Percentiles rank a stretch among this genome's conserved stretches.
These are phyloP conservation scores for Ericerus pela DNA, from an alignment of 1,140 invertebrate genomes.

Conservation along the genomic window DNA sequence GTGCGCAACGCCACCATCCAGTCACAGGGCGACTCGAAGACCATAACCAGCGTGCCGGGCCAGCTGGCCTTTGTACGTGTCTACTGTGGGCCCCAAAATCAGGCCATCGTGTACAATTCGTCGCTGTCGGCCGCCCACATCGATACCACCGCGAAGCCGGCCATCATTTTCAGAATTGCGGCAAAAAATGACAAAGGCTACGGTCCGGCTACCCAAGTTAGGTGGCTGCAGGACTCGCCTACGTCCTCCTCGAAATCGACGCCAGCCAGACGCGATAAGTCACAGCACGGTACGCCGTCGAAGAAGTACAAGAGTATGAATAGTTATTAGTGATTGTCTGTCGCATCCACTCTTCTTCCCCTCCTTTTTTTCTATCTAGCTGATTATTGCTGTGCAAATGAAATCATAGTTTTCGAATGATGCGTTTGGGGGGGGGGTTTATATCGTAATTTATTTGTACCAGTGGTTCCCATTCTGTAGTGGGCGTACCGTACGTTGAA, in stretches of 20 bases:
- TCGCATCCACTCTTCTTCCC: no score
- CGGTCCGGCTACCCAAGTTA: slow-evolving; percentile 95
- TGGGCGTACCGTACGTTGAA: no score
- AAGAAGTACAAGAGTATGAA: slow-evolving; percentile 4
- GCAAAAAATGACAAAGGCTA: slow-evolving; percentile 98
- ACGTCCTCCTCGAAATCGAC: background rate
- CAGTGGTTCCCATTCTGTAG: no score
- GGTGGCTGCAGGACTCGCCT: slow-evolving; percentile 25
- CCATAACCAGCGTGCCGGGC: slow-evolving; percentile 13
- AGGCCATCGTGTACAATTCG: slow-evolving; percentile 76
- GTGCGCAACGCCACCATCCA: slow-evolving; percentile 46
- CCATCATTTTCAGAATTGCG: slow-evolving; percentile 97
- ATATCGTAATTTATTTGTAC: no score
- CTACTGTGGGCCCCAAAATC: slow-evolving; percentile 86
- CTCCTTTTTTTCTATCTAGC: no score
- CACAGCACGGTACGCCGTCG: background rate
- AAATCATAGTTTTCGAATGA: no score
- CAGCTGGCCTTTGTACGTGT: slow-evolving; percentile 83
- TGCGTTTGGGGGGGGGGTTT: no score
- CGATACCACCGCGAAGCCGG: slow-evolving; percentile 90
- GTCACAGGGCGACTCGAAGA: slow-evolving; percentile 12
- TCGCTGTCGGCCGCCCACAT: slow-evolving; percentile 83
- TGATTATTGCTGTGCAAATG: no score
- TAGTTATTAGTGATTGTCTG: background rate
- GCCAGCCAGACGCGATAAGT: background rate